phyloP scores from a whole-genome alignment of 53 echinoderm and acorn worm genomes.

The Zoroaster sp. region DNA sequence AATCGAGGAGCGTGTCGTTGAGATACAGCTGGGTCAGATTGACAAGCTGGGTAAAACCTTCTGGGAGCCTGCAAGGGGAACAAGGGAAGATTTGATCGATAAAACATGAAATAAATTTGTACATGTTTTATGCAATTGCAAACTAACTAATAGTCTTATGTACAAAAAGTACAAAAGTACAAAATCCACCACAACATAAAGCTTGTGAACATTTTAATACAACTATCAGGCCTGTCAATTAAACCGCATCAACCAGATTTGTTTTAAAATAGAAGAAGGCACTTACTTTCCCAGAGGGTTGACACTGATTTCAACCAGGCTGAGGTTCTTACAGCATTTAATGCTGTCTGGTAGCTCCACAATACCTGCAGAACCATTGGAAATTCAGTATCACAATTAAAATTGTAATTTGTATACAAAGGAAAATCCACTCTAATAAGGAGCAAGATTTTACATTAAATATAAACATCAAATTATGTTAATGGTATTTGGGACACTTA shows the following conservation, averaged over 20 bases:
- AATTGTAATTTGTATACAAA: too few species aligned
- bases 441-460: too few species aligned
- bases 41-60: conserved; percentile 93
- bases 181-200: too few species aligned
- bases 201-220: too few species aligned
- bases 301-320: conserved; percentile 89
- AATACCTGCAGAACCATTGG: conserved; percentile 80
- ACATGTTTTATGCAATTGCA: too few species aligned
- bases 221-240: too few species aligned
- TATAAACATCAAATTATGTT: too few species aligned
- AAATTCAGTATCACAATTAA: not conserved
- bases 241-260: not conserved
- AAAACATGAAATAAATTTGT: too few species aligned
- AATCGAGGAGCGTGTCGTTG: conserved; percentile 96
- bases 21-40: conserved; percentile 94
- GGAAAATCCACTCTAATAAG: not conserved
- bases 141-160: too few species aligned
- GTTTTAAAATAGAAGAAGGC: not conserved
- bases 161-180: too few species aligned
- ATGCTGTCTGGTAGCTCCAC: conserved; percentile 93
- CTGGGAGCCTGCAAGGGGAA: conserved; percentile 75
- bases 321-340: conserved; percentile 84
- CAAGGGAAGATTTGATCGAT: too few species aligned
- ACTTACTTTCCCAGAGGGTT: conserved; percentile 98
- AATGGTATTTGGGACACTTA: too few species aligned